Evolutionary conservation across 2,113 vertebrate genomes (phyloP), one percentile per base, ranked within the genome.

Genomic region (Xiphophorus hellerii): DNA sequence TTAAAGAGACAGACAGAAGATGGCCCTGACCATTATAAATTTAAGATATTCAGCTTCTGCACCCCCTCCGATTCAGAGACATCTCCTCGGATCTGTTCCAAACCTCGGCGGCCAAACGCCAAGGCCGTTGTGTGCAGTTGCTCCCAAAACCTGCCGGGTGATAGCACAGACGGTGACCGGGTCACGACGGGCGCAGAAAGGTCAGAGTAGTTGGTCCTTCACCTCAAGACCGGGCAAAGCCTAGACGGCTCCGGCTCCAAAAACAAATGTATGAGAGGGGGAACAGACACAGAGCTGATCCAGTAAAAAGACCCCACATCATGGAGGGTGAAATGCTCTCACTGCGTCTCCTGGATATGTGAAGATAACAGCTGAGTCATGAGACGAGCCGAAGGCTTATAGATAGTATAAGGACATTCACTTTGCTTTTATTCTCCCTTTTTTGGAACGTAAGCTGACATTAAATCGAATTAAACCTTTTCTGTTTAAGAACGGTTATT

Each of bases 241-340:
- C 88, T 35, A 87, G 87, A 94, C 88, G 81, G 62, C 82, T 48
- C 82, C 70, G 81, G 81, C 85, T 92, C 87, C 85, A 79, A 84
- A 81, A 90, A 88, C 84, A 86, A 84, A 88, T 74, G 80, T 22
- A 33, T 62, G 63, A n/a, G 29, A 54, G 62, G 62, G 37, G 69
- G 69, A 13, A 2, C 0, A 8, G 76, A 61, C 62, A 33, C 27
- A 13, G 64, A 81, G 76, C 48, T 9, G 48, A 7, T 58, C 25
- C 22, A n/a, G 22, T 58, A n/a, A n/a, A 58, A n/a, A 58, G 51
- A 58, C 51, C 22, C 71, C 35, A 63, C 9, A 73, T 35, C 35
- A 20, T 10, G 51, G 51, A 58, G 25, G 7, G 51, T 54, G 22
- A 25, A 6, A n/a, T n/a, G 51, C 51, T 58, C 22, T 58, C 51